Conservation (phyloP, 1,140 invertebrate species). For the Neuroterus valhalla region DNA sequence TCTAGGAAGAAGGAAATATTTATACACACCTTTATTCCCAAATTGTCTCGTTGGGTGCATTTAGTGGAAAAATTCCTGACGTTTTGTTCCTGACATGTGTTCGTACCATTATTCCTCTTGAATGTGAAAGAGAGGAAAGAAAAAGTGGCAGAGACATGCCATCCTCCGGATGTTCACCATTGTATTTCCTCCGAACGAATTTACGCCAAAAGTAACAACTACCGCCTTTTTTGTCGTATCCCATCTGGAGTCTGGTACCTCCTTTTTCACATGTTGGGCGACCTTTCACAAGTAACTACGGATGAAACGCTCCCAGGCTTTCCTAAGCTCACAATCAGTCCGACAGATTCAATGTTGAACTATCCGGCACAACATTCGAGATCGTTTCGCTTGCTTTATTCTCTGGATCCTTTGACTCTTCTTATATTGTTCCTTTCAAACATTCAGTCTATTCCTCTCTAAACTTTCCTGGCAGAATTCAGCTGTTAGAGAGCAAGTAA, state of each 20-base stretch:
- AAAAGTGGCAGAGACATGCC: constrained; percentile 19
- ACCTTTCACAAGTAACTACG: constrained; percentile 23
- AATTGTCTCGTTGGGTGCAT: constrained; percentile 20
- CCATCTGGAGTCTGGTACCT: constrained; percentile 26
- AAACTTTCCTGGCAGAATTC: background rate
- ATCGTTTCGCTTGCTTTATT: constrained; percentile 15
- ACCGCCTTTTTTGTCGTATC: constrained; percentile 13
- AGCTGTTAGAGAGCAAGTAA: background rate
- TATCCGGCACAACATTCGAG: constrained; percentile 7
- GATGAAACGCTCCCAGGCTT: constrained; percentile 11
- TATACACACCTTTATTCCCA: background rate
- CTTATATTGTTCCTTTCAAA: background rate
- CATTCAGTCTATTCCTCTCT: background rate
- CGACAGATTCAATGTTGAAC: constrained; percentile 25
- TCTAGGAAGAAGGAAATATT: constrained; percentile 9
- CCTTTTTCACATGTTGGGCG: constrained; percentile 5
- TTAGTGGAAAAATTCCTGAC: constrained; percentile 20
- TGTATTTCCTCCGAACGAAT: constrained; percentile 14
- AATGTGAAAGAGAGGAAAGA: constrained; percentile 11
- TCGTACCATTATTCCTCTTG: constrained; percentile 10
- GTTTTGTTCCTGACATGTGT: constrained; percentile 9
- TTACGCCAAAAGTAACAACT: constrained; percentile 25
- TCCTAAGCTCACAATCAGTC: constrained; percentile 24
- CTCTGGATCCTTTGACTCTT: background rate
- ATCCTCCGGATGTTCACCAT: constrained; percentile 18